Conservation (phyloP, 2,888 invertebrate genomes). For the Aplocera efformata region DNA sequence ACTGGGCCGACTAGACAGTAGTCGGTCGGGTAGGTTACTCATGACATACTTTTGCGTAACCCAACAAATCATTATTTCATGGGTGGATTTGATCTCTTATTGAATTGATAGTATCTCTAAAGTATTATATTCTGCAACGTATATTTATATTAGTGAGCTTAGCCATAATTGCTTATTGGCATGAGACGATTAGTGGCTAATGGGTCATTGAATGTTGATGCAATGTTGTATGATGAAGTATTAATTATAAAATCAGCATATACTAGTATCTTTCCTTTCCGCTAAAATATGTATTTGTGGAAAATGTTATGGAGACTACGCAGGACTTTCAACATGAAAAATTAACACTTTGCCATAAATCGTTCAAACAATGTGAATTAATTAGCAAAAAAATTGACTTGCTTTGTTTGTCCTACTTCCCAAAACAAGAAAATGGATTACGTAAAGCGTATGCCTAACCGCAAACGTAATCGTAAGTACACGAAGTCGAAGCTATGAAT, state of each 20-base stretch:
- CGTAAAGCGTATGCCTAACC: slow-evolving; percentile 38
- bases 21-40: background rate
- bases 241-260: too few relatives aligned
- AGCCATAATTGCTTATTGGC: too few relatives aligned
- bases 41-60: slow-evolving; percentile 26
- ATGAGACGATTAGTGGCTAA: too few relatives aligned
- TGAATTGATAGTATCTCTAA: slow-evolving; percentile 1
- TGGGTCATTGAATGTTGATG: too few relatives aligned
- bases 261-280: too few relatives aligned
- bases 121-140: background rate
- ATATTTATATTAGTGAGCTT: slow-evolving; percentile 2
- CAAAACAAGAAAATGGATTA: slow-evolving; percentile 29
- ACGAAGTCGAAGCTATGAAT: slow-evolving; percentile 22
- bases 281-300: too few relatives aligned
- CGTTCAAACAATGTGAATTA: slow-evolving; percentile 12
- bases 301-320: too few relatives aligned
- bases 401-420: slow-evolving; percentile 46
- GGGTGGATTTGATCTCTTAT: background rate
- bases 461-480: slow-evolving; percentile 28
- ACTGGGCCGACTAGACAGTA: background rate
- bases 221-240: too few relatives aligned
- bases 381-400: slow-evolving; percentile 17
- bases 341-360: background rate
- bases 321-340: too few relatives aligned
- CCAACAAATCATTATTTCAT: slow-evolving; percentile 9